Evolutionary conservation across 2,888 invertebrate species (phyloP).

Genomic region (Ectemnius continuus): DNA sequence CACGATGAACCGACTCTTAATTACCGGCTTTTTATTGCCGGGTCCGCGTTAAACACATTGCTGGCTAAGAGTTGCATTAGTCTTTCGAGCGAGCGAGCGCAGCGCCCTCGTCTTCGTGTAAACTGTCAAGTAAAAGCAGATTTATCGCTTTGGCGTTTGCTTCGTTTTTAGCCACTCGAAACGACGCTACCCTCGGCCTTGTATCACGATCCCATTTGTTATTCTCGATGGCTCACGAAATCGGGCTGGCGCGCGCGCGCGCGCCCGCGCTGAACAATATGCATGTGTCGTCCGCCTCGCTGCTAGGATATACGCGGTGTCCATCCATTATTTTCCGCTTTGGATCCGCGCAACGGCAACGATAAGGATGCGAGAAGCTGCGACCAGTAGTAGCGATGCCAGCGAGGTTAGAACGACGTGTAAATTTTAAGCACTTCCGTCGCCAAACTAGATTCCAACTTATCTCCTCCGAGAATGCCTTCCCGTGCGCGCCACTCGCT

Average conservation of each 20-base stretch:
- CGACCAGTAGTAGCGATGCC: slow-evolving; percentile 34
- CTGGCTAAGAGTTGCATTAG: no score
- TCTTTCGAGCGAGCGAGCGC: no score
- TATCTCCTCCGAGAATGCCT: slow-evolving; percentile 24
- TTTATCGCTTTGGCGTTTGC: not conserved
- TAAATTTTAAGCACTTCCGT: slow-evolving; percentile 53
- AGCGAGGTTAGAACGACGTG: slow-evolving; percentile 28
- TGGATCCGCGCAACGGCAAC: slow-evolving; percentile 44
- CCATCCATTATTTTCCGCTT: slow-evolving; percentile 56
- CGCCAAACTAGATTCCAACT: slow-evolving; percentile 41
- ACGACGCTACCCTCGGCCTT: slow-evolving; percentile 24
- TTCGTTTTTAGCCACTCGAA: slow-evolving; percentile 1
- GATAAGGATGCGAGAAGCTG: slow-evolving; percentile 43
- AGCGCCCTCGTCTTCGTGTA: not conserved
- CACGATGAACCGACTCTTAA: no score
- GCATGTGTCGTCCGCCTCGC: slow-evolving; percentile 20
- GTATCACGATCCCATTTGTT: slow-evolving; percentile 40
- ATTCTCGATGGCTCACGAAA: slow-evolving; percentile 43
- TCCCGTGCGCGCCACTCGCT: not conserved
- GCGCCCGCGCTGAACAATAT: slow-evolving; percentile 31
- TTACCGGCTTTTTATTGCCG: no score
- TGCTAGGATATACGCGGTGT: not conserved
- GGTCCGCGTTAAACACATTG: no score
- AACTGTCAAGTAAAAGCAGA: slow-evolving; percentile 7
- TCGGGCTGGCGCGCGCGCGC: slow-evolving; percentile 22